A percentile compares a stretch with the other conserved stretches of the same genome.
phyloP scores from a whole-genome alignment of 2,797 vertebrate species.

The Eulemur rubriventer region DNA sequence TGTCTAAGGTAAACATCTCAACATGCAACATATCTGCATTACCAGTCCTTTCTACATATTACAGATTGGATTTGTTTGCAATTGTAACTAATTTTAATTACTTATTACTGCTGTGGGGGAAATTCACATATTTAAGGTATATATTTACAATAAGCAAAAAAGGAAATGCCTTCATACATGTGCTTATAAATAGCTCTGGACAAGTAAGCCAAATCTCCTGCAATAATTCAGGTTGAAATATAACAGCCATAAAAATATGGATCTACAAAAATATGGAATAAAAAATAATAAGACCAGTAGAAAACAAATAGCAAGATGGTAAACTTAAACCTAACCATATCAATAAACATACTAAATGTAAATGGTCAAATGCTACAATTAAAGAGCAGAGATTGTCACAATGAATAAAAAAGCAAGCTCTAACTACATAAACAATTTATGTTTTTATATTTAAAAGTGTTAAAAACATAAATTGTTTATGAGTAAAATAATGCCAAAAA shows the following conservation, averaged over 20 bases:
- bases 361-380: not conserved
- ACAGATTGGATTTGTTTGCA: slow-evolving; percentile 12
- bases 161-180: not conserved
- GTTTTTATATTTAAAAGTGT: too few relatives aligned
- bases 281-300: not conserved
- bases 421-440: too few relatives aligned
- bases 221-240: not conserved
- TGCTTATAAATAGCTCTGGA: not conserved
- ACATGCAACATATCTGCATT: not conserved
- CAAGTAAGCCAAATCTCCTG: not conserved
- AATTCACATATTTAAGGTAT: not conserved
- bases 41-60: not conserved
- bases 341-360: not conserved
- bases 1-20: not conserved
- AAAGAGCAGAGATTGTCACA: not conserved
- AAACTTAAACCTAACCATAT: not conserved
- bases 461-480: not conserved
- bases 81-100: not conserved
- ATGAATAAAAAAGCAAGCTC: not conserved
- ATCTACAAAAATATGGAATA: not conserved
- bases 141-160: not conserved
- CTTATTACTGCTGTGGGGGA: not conserved
- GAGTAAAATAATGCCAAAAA: not conserved
- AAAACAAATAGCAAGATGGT: not conserved
- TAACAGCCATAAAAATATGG: not conserved